Evolutionary conservation across 2,113 vertebrate species (phyloP).

Genomic region (Vimba vimba): DNA sequence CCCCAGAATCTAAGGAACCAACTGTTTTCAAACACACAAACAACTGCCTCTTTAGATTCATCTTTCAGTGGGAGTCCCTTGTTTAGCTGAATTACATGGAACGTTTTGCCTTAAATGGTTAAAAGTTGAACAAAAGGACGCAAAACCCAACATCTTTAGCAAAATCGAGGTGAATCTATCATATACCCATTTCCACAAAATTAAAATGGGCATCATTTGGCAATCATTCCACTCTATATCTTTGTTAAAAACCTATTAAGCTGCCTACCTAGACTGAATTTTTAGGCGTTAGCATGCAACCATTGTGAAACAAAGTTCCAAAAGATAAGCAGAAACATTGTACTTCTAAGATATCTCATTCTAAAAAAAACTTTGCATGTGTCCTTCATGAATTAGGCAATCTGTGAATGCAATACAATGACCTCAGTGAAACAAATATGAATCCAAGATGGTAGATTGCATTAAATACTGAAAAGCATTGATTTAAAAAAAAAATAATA

Average conservation of each 20-base stretch:
- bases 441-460: background rate
- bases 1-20: background rate
- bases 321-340: background rate
- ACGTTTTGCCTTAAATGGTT: constrained; percentile 7
- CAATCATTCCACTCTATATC: constrained; percentile 2
- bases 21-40: constrained; percentile 20
- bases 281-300: background rate
- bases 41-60: constrained; percentile 30
- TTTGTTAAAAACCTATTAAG: background rate
- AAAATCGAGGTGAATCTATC: background rate
- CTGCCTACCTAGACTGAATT: background rate
- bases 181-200: background rate
- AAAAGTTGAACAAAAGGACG: constrained; percentile 13
- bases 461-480: background rate
- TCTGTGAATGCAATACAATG: background rate
- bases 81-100: constrained; percentile 6
- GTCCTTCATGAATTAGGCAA: background rate
- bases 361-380: background rate
- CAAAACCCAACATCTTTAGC: constrained; percentile 1
- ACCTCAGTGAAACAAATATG: background rate
- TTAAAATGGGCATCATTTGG: background rate
- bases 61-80: background rate
- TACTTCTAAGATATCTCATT: background rate
- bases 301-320: background rate
- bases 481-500: too few relatives aligned